These are phyloP conservation scores for Atta cephalotes DNA, from an alignment of 1,140 invertebrate genomes.

Conservation along the genomic window DNA sequence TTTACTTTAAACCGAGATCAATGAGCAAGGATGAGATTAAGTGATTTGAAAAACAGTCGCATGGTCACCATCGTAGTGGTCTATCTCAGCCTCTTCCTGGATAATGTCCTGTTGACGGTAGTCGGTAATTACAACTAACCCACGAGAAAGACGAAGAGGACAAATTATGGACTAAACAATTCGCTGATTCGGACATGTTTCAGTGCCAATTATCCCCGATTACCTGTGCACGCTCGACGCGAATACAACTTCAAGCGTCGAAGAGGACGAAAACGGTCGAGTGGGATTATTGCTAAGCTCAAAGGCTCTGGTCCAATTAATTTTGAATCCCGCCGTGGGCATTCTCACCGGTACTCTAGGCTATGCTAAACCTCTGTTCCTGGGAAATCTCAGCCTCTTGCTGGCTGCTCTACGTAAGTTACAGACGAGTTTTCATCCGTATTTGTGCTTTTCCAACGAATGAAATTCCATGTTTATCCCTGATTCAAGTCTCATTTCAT, in stretches of 20 bases:
- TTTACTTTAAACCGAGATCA: conserved; percentile 20
- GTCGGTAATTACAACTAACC: conserved; percentile 88
- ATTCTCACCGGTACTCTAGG: conserved; percentile 90
- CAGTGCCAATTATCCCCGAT: conserved; percentile 95
- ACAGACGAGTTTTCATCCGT: neutral
- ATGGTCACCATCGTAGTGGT: conserved; percentile 87
- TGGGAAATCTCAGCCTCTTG: conserved; percentile 93
- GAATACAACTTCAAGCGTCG: conserved; percentile 83
- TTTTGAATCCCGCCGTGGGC: conserved; percentile 94
- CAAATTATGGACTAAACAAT: neutral
- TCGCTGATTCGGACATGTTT: conserved; percentile 74
- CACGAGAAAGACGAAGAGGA: neutral
- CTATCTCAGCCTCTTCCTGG: conserved; percentile 90
- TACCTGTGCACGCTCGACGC: conserved; percentile 89
- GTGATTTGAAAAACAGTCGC: conserved; percentile 77
- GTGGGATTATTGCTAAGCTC: conserved; percentile 94
- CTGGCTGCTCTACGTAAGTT: conserved; percentile 92
- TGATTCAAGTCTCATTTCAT: neutral
- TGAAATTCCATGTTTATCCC: neutral
- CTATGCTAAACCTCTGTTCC: conserved; percentile 93
- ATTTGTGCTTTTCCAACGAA: neutral
- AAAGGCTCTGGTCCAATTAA: conserved; percentile 94
- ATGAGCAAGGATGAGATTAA: conserved; percentile 58
- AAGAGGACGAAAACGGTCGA: conserved; percentile 90
- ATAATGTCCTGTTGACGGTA: conserved; percentile 92